These are phyloP conservation scores for Parambassis ranga DNA, from an alignment of 2,797 vertebrate species.

Conservation along the genomic window DNA sequence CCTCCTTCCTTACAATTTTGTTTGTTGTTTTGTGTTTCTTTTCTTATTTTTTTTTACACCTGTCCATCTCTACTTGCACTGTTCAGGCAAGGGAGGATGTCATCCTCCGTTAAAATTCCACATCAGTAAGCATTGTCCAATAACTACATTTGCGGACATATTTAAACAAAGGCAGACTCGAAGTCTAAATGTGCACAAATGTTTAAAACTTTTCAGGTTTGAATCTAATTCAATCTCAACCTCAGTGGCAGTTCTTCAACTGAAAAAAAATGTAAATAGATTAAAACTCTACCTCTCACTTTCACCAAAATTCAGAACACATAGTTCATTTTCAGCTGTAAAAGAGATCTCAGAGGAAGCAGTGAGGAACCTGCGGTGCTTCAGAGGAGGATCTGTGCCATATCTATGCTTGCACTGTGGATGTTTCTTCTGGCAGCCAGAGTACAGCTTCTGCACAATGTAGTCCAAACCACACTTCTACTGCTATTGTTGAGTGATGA, in stretches of 20 bases:
- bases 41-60: slow-evolving; percentile 22
- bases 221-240: background rate
- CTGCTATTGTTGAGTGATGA: slow-evolving; percentile 11
- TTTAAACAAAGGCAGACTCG: background rate
- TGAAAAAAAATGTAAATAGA: background rate
- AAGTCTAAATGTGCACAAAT: background rate
- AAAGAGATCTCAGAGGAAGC: background rate
- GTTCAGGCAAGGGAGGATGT: background rate
- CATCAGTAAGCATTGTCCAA: background rate
- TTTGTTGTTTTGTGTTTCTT: slow-evolving; percentile 38
- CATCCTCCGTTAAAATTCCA: too few species aligned
- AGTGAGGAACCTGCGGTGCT: slow-evolving; percentile 9
- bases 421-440: slow-evolving; percentile 37
- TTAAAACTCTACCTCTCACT: background rate
- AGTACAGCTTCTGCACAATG: slow-evolving; percentile 1
- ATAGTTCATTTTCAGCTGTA: background rate
- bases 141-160: too few species aligned
- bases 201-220: background rate
- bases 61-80: slow-evolving; percentile 9
- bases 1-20: slow-evolving; percentile 26
- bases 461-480: background rate
- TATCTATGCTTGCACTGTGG: slow-evolving; percentile 18
- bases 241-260: background rate
- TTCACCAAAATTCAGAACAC: background rate
- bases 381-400: background rate